A percentile compares a stretch with the other conserved stretches of the same genome.
Conservation (phyloP, 2,888 invertebrate species). For the Platerodrilus igneus region DNA sequence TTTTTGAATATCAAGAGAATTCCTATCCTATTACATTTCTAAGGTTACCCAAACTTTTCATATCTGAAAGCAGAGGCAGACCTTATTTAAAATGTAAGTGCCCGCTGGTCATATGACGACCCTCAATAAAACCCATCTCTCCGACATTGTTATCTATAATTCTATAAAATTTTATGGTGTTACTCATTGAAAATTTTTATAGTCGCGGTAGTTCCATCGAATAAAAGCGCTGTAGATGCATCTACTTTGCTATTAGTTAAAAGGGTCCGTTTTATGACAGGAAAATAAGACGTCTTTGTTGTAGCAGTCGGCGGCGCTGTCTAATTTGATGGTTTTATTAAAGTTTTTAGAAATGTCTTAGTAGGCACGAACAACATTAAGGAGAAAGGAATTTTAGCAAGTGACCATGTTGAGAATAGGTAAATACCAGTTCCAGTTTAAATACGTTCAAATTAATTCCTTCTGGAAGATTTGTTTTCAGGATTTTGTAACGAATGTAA, state of each 20-base stretch:
- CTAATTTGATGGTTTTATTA: conserved; percentile 17
- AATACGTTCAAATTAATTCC: too few species aligned
- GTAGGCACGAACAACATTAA: too few species aligned
- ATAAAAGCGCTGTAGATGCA: conserved; percentile 12
- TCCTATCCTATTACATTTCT: too few species aligned
- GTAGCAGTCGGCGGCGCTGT: conserved; percentile 14
- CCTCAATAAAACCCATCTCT: conserved; percentile 23
- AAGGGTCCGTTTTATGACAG: conserved; percentile 22
- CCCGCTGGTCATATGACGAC: conserved; percentile 17
- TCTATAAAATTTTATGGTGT: conserved; percentile 34
- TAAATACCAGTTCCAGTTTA: too few species aligned
- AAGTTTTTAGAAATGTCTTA: too few species aligned
- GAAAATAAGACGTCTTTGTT: conserved; percentile 20
- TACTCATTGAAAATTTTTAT: conserved; percentile 34
- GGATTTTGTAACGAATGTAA: too few species aligned
- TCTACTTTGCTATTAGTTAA: conserved; percentile 14
- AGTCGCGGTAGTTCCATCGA: conserved; percentile 23
- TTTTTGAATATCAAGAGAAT: too few species aligned
- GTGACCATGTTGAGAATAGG: too few species aligned
- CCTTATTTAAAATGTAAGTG: conserved; percentile 13
- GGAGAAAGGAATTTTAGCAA: too few species aligned
- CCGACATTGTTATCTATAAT: conserved; percentile 32
- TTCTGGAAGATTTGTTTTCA: too few species aligned
- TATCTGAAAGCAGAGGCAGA: too few species aligned
- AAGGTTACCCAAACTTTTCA: too few species aligned